phyloP scores from a whole-genome alignment of 2,888 invertebrate species.

The Drosophila hawaiiensis region DNA sequence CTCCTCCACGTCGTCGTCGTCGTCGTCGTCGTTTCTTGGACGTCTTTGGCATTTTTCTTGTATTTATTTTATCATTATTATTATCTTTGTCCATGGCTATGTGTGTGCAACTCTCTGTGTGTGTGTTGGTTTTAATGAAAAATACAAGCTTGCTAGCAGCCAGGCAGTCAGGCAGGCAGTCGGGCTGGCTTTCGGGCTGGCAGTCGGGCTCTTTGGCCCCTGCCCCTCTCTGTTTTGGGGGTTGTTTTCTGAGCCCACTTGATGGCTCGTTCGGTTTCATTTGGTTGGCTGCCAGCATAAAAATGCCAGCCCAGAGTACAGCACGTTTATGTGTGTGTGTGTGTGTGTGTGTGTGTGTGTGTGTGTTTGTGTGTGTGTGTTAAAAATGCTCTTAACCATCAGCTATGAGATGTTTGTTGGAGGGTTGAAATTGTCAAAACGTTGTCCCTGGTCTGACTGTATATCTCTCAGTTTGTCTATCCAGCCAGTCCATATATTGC shows the following conservation, averaged over 20 bases:
- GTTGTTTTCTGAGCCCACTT: constrained; percentile 74
- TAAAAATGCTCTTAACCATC: constrained; percentile 78
- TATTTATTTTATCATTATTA: constrained; percentile 84
- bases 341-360: constrained; percentile 20
- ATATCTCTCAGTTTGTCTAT: constrained; percentile 56
- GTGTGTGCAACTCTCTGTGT: constrained; percentile 42
- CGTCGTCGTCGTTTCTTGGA: constrained; percentile 23
- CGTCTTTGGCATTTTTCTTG: constrained; percentile 72
- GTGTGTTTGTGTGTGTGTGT: constrained; percentile 36
- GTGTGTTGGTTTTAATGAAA: constrained; percentile 63
- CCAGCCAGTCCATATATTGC: constrained; percentile 16
- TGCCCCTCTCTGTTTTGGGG: constrained; percentile 42
- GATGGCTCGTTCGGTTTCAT: constrained; percentile 74
- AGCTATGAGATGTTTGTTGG: constrained; percentile 56
- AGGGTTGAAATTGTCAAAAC: constrained; percentile 67
- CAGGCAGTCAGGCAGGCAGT: constrained; percentile 3
- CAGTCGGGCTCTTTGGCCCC: constrained; percentile 2
- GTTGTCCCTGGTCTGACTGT: constrained; percentile 53
- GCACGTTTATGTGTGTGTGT: constrained; percentile 26
- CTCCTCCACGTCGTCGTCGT: background rate
- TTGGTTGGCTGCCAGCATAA: constrained; percentile 76
- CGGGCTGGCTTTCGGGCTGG: constrained; percentile 4
- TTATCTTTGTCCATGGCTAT: constrained; percentile 83
- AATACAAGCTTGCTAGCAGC: constrained; percentile 55
- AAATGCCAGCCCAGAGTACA: constrained; percentile 62